These are phyloP conservation scores for Tyto alba DNA, from an alignment of 2,113 vertebrate genomes.

Conservation along the genomic window DNA sequence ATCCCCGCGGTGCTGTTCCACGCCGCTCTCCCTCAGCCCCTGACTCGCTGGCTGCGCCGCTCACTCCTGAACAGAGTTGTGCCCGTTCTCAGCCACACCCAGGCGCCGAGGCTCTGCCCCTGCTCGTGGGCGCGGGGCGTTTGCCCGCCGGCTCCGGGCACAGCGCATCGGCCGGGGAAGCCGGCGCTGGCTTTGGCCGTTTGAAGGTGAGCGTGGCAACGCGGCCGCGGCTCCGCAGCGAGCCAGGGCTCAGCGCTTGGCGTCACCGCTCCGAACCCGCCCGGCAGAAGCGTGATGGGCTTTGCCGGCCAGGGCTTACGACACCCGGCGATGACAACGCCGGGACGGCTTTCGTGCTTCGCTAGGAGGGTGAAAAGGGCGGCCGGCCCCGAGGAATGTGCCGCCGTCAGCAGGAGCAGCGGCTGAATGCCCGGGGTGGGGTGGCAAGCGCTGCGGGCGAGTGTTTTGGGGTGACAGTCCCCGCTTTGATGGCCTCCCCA, in stretches of 20 bases:
- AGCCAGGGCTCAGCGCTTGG: not conserved
- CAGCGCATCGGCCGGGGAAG: fast-evolving
- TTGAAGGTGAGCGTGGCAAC: not conserved
- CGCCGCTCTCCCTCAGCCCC: fast-evolving
- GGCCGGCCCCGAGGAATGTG: not conserved
- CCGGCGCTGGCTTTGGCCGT: not conserved
- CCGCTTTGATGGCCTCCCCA: fast-evolving
- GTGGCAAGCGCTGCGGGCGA: not conserved
- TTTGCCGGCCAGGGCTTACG: not conserved
- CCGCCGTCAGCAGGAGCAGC: constrained; percentile 32
- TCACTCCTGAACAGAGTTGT: fast-evolving
- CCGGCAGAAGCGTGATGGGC: not conserved
- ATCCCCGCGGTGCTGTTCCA: fast-evolving
- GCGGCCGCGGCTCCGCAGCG: not conserved
- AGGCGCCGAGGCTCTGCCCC: not conserved
- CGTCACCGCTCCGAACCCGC: not conserved
- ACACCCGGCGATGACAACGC: not conserved
- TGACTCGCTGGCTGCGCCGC: fast-evolving
- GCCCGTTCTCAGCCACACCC: not conserved
- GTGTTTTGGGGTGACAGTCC: not conserved
- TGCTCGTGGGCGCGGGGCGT: fast-evolving
- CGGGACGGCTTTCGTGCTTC: not conserved
- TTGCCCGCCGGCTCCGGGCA: not conserved
- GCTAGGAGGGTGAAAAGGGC: not conserved
- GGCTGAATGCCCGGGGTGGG: not conserved